Percentiles rank a stretch among this genome's conserved stretches.
These are phyloP conservation scores for Calameuta filiformis DNA, from an alignment of 2,888 invertebrate genomes.

Conservation along the genomic window DNA sequence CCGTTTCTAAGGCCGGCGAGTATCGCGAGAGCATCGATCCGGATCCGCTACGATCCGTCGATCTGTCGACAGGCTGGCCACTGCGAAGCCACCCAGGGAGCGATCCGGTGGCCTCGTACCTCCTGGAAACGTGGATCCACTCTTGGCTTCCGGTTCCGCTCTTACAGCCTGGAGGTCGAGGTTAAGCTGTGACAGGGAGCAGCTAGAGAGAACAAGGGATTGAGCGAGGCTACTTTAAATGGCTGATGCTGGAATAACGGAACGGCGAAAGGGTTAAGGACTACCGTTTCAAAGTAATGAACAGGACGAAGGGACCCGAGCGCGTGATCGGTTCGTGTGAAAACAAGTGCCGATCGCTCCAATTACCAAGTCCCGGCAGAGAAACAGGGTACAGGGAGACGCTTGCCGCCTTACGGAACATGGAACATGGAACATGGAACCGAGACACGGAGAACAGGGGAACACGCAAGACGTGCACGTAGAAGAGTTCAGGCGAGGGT, in stretches of 20 bases:
- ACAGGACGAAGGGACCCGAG: slow-evolving; percentile 6
- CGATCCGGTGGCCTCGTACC: not conserved
- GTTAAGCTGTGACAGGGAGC: not conserved
- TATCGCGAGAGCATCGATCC: slow-evolving; percentile 3
- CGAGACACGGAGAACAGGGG: not conserved
- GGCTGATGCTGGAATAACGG: not conserved
- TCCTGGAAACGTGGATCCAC: not conserved
- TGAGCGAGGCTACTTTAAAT: not conserved
- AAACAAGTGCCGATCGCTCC: slow-evolving; percentile 63
- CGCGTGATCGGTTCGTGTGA: slow-evolving; percentile 57
- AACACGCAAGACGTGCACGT: not conserved
- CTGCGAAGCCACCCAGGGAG: not conserved
- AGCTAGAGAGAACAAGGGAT: not conserved
- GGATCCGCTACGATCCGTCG: slow-evolving; percentile 5
- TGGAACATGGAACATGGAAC: slow-evolving; percentile 2
- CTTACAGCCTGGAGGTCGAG: not conserved
- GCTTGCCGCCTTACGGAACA: slow-evolving; percentile 3
- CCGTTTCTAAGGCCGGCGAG: not conserved
- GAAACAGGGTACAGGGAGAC: not conserved
- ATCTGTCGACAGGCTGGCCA: not conserved
- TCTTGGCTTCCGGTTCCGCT: not conserved
- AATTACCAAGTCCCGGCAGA: slow-evolving; percentile 43
- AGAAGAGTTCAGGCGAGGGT: not conserved
- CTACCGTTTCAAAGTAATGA: slow-evolving; percentile 5
- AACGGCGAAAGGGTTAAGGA: slow-evolving; percentile 25